phyloP scores from a whole-genome alignment of 1,140 invertebrate genomes.

The Bombus confusus region DNA sequence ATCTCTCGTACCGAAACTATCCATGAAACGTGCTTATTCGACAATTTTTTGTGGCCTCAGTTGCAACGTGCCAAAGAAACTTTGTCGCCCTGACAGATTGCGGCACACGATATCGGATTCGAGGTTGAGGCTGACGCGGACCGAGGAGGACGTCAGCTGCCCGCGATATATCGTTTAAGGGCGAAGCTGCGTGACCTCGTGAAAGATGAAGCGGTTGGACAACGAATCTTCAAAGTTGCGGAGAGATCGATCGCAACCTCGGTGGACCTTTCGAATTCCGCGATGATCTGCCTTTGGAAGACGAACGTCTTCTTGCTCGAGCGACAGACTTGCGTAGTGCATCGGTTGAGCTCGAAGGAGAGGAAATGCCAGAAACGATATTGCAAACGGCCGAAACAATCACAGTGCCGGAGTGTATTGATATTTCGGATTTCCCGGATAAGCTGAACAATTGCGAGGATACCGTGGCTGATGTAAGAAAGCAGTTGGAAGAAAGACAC shows the following conservation, averaged over 20 bases:
- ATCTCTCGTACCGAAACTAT: background rate
- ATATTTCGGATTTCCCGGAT: conserved; percentile 28
- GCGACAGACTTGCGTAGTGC: conserved; percentile 21
- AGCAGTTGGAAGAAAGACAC: conserved; percentile 66
- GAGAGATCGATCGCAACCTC: conserved; percentile 71
- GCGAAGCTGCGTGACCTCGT: conserved; percentile 73
- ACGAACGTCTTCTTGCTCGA: conserved; percentile 61
- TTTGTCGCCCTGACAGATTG: conserved; percentile 62
- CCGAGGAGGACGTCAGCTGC: conserved; percentile 72
- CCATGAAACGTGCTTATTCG: no score
- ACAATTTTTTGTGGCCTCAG: no score
- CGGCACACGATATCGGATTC: conserved; percentile 68
- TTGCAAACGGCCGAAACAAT: background rate
- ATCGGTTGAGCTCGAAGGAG: conserved; percentile 29
- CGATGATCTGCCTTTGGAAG: conserved; percentile 67
- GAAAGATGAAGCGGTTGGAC: conserved; percentile 68
- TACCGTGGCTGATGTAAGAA: conserved; percentile 59
- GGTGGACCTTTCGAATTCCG: conserved; percentile 66
- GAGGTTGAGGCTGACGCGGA: conserved; percentile 66
- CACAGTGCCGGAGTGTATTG: conserved; percentile 16
- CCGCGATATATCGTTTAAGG: conserved; percentile 74
- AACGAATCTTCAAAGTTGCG: conserved; percentile 62
- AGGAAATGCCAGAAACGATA: background rate
- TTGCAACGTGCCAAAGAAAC: background rate
- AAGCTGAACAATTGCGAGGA: conserved; percentile 57